phyloP scores from a whole-genome alignment of 2,113 vertebrate genomes.

The Clarias batrachus region DNA sequence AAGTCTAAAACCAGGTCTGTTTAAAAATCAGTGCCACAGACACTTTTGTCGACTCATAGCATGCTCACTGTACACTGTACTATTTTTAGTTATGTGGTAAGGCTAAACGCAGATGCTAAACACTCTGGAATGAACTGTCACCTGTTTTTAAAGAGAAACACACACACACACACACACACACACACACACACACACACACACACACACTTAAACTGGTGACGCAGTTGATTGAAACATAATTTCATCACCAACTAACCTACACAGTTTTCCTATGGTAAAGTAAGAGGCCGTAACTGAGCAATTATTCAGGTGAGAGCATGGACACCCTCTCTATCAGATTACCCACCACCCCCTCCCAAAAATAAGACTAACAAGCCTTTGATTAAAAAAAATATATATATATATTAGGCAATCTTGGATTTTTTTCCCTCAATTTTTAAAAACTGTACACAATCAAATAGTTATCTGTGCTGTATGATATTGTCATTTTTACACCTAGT shows the following conservation, averaged over 20 bases:
- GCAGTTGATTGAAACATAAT: not conserved
- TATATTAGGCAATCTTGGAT: not conserved
- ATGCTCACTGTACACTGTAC: slow-evolving; percentile 53
- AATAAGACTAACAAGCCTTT: not conserved
- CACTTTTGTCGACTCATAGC: slow-evolving; percentile 62
- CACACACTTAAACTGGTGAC: not conserved
- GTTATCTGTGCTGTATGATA: not conserved
- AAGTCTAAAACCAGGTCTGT: too few relatives aligned
- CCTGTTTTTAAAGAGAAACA: slow-evolving; percentile 67
- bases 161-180: slow-evolving; percentile 13
- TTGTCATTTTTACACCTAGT: not conserved
- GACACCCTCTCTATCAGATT: not conserved
- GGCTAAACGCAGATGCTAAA: slow-evolving; percentile 64
- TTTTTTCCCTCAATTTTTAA: not conserved
- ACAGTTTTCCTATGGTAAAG: not conserved
- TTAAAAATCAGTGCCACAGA: slow-evolving; percentile 46
- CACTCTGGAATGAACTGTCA: slow-evolving; percentile 56
- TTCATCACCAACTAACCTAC: not conserved
- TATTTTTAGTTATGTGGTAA: slow-evolving; percentile 72
- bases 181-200: slow-evolving; percentile 15
- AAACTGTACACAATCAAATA: not conserved
- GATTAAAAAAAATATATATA: too few relatives aligned
- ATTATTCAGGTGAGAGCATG: not conserved
- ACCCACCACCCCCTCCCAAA: too few relatives aligned
- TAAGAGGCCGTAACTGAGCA: not conserved